These are phyloP conservation scores for Homarus gammarus DNA, from an alignment of 2,888 invertebrate species.

Conservation along the genomic window DNA sequence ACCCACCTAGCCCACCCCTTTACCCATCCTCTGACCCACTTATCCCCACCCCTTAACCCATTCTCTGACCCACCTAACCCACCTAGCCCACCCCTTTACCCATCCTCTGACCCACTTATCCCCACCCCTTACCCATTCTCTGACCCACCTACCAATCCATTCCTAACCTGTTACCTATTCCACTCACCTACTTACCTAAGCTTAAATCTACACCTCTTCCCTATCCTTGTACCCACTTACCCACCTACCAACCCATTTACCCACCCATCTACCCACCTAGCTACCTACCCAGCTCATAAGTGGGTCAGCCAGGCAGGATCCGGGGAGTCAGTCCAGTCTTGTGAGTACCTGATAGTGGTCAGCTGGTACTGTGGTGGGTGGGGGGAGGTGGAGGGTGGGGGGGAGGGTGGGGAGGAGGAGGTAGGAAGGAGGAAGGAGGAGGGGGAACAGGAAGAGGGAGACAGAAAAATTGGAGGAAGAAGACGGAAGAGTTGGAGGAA, in stretches of 20 bases:
- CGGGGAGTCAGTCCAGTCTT: not conserved
- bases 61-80: no score
- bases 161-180: no score
- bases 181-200: no score
- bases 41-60: no score
- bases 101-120: no score
- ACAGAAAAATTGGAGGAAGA: slow-evolving; percentile 27
- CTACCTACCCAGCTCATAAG: slow-evolving; percentile 3
- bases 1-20: no score
- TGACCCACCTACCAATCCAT: no score
- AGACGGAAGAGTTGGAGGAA: not conserved
- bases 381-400: not conserved
- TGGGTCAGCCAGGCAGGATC: slow-evolving; percentile 25
- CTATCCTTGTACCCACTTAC: not conserved
- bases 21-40: no score
- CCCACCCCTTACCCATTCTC: no score
- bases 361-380: not conserved
- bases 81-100: no score
- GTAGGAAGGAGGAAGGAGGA: no score
- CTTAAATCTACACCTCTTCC: not conserved
- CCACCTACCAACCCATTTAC: not conserved
- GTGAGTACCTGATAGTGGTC: not conserved
- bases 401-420: not conserved
- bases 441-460: slow-evolving; percentile 11
- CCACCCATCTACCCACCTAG: slow-evolving; percentile 2